These are phyloP conservation scores for Cistogaster globosa DNA, from an alignment of 2,888 invertebrate genomes.

Conservation along the genomic window DNA sequence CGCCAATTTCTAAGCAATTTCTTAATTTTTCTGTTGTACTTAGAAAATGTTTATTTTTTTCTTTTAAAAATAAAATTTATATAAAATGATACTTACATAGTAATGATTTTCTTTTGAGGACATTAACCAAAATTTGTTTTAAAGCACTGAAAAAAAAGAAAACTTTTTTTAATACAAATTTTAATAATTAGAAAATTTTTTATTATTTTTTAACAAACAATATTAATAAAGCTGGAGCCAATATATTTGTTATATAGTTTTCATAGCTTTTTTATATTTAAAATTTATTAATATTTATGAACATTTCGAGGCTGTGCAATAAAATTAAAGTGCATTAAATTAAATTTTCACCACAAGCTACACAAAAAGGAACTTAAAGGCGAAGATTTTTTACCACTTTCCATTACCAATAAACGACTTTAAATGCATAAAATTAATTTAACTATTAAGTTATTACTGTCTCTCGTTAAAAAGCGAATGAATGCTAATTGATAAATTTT, in stretches of 20 bases:
- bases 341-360: not conserved
- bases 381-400: slow-evolving; percentile 5
- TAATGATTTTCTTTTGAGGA: slow-evolving; percentile 1
- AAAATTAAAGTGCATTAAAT: not conserved
- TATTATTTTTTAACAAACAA: not conserved
- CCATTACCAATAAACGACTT: slow-evolving; percentile 19
- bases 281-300: too few relatives aligned
- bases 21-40: not conserved
- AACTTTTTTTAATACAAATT: not conserved
- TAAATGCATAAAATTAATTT: slow-evolving; percentile 37
- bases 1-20: not conserved
- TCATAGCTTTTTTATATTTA: too few relatives aligned
- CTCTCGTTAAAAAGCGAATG: slow-evolving; percentile 29
- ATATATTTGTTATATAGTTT: too few relatives aligned
- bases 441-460: slow-evolving; percentile 12
- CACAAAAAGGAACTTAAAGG: not conserved
- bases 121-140: slow-evolving; percentile 16
- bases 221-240: not conserved
- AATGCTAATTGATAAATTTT: slow-evolving; percentile 24
- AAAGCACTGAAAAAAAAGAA: slow-evolving; percentile 36
- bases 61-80: not conserved
- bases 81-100: slow-evolving; percentile 20
- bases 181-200: not conserved
- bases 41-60: not conserved
- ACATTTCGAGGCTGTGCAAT: not conserved